Percentiles rank a stretch among this genome's conserved stretches.
These are phyloP conservation scores for Dasysyrphus tricinctus DNA, from an alignment of 2,888 invertebrate genomes.

Conservation along the genomic window DNA sequence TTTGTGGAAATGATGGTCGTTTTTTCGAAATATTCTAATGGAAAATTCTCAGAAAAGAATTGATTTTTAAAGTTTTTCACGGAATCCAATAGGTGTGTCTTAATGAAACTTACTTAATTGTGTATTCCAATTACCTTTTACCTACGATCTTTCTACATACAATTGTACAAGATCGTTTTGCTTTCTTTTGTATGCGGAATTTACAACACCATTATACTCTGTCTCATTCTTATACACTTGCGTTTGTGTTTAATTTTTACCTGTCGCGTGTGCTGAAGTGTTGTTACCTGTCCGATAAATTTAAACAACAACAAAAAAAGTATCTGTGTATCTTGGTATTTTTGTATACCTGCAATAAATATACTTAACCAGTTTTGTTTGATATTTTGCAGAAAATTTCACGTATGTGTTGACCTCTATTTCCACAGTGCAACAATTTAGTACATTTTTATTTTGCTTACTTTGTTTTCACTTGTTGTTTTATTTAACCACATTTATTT, in stretches of 20 bases:
- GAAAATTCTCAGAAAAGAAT: neutral
- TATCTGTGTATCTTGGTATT: constrained; percentile 11
- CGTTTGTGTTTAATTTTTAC: constrained; percentile 54
- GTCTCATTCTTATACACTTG: constrained; percentile 11
- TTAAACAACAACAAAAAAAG: neutral
- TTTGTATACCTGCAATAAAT: constrained; percentile 2
- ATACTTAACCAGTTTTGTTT: constrained; percentile 65
- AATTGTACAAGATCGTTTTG: constrained; percentile 11
- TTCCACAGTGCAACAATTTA: constrained; percentile 40
- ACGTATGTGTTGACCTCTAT: constrained; percentile 75
- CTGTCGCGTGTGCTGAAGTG: constrained; percentile 53
- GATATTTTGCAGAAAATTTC: constrained; percentile 68
- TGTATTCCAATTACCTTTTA: neutral
- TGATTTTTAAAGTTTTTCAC: neutral
- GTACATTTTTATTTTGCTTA: constrained; percentile 21
- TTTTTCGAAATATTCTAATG: neutral
- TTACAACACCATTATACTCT: constrained; percentile 11
- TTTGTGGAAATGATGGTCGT: neutral
- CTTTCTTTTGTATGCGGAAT: constrained; percentile 19
- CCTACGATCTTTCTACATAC: neutral
- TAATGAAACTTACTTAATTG: neutral
- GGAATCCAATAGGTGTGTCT: neutral
- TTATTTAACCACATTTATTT: neutral
- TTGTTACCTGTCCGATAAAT: constrained; percentile 64
- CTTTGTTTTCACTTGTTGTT: constrained; percentile 55